phyloP scores from a whole-genome alignment of 2,113 vertebrate genomes.

The Zosterops japonicus region DNA sequence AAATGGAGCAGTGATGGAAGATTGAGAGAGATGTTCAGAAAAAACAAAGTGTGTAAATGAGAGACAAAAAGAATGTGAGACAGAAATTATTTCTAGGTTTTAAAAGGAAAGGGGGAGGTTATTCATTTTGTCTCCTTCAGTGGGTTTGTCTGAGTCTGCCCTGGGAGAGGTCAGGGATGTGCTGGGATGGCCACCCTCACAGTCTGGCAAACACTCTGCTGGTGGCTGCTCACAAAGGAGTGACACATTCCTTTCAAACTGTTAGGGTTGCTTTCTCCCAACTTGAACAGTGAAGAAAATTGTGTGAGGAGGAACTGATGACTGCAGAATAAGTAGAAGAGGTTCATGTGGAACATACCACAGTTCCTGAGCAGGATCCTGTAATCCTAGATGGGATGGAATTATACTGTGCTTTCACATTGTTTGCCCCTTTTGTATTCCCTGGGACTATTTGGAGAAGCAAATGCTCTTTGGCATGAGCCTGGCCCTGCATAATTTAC shows the following conservation, averaged over 20 bases:
- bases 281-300: neutral
- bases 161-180: neutral
- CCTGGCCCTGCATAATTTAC: conserved; percentile 21
- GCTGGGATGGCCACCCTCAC: neutral
- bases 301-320: neutral
- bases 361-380: neutral
- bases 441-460: conserved; percentile 23
- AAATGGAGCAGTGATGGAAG: neutral
- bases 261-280: neutral
- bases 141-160: neutral
- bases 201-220: neutral
- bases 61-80: neutral
- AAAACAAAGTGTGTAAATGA: neutral
- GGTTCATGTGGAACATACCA: neutral
- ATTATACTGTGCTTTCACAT: neutral
- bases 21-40: neutral
- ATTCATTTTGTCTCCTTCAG: neutral
- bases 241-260: conserved; percentile 29
- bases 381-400: conserved; percentile 18
- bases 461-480: conserved; percentile 20
- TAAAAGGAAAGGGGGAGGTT: neutral
- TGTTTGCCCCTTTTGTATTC: conserved; percentile 32
- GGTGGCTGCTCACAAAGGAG: conserved; percentile 6
- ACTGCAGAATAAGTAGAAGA: neutral
- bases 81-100: neutral